Evolutionary conservation across 2,888 invertebrate genomes (phyloP).

Genomic region (Pomacea canaliculata): DNA sequence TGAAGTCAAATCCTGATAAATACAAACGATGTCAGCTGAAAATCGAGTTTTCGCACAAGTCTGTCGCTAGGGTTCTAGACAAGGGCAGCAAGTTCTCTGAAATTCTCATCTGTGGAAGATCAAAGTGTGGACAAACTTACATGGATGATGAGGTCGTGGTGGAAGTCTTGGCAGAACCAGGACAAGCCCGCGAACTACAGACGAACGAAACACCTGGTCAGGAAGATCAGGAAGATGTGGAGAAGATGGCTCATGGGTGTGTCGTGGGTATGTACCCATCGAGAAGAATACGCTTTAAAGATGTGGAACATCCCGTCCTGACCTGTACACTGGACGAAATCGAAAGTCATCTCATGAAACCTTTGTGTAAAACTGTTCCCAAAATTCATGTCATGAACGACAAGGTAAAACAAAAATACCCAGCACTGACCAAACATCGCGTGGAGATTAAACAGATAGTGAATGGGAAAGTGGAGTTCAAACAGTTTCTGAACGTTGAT

Average conservation of each 20-base stretch:
- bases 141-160: conserved; percentile 35
- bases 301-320: conserved; percentile 41
- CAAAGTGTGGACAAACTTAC: conserved; percentile 34
- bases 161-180: conserved; percentile 25
- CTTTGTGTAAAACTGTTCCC: conserved; percentile 49
- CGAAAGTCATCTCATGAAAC: conserved; percentile 40
- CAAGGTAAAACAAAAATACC: background rate
- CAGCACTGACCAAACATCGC: background rate
- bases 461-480: conserved; percentile 26
- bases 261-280: conserved; percentile 39
- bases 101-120: conserved; percentile 33
- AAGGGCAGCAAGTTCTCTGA: conserved; percentile 4
- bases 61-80: conserved; percentile 22
- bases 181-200: background rate
- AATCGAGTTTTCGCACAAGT: conserved; percentile 27
- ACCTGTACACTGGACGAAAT: conserved; percentile 42
- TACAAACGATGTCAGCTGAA: conserved; percentile 30
- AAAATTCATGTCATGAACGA: conserved; percentile 37
- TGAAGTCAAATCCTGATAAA: conserved; percentile 4
- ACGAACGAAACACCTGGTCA: background rate
- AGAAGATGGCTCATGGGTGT: conserved; percentile 34
- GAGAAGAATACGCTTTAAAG: conserved; percentile 29
- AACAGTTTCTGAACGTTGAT: conserved; percentile 29
- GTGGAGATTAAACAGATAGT: conserved; percentile 31
- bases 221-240: background rate